Evolutionary conservation across 2,888 invertebrate species (phyloP).

Genomic region (Rhagonycha fulva): DNA sequence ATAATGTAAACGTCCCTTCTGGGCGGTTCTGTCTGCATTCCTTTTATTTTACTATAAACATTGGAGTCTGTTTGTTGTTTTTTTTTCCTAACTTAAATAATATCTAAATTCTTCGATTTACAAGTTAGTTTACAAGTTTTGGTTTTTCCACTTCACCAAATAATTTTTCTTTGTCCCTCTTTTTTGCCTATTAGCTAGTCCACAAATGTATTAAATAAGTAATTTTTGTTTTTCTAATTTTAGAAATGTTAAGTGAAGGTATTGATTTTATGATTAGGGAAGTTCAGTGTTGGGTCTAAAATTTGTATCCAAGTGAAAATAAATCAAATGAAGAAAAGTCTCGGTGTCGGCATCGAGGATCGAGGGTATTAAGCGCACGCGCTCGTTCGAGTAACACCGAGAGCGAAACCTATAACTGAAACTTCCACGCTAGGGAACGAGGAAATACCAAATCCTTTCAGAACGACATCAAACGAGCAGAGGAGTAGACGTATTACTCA

Average conservation of each 20-base stretch:
- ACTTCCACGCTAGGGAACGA: not conserved
- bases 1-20: not conserved
- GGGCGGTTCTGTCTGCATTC: not conserved
- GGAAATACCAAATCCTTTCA: not conserved
- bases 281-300: slow-evolving; percentile 5
- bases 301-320: slow-evolving; percentile 17
- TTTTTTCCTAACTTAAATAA: not conserved
- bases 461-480: slow-evolving; percentile 7
- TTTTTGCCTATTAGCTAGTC: not conserved
- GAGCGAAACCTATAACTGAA: not conserved
- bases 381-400: slow-evolving; percentile 4
- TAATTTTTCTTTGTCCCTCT: not conserved
- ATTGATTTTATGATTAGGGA: slow-evolving; percentile 2
- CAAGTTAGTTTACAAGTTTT: not conserved
- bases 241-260: not conserved
- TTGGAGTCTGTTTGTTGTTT: not conserved
- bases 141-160: not conserved
- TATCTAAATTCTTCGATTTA: not conserved
- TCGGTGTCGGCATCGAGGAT: slow-evolving; percentile 10
- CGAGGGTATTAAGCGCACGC: slow-evolving; percentile 16
- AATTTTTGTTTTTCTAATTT: not conserved
- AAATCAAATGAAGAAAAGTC: slow-evolving; percentile 23
- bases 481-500: not conserved
- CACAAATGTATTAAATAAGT: not conserved
- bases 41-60: not conserved